These are phyloP conservation scores for Pantelozetes paolii DNA, from an alignment of 2,888 invertebrate species.

Conservation along the genomic window DNA sequence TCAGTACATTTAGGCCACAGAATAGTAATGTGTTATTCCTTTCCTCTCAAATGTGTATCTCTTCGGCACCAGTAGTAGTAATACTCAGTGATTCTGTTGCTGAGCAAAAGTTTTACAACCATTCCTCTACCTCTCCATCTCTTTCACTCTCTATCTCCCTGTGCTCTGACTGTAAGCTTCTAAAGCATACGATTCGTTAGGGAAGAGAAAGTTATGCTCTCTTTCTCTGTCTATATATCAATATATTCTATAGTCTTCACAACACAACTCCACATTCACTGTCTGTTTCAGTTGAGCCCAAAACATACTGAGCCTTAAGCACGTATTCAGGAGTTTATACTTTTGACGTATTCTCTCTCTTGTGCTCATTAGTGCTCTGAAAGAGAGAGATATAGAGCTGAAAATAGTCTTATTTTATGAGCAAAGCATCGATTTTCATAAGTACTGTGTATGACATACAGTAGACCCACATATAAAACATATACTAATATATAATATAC, in stretches of 20 bases:
- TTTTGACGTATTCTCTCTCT: constrained; percentile 18
- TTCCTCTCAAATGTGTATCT: no score
- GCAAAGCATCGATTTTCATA: background rate
- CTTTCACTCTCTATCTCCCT: constrained; percentile 1
- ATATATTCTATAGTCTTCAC: background rate
- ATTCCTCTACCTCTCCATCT: background rate
- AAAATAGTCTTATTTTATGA: constrained; percentile 14
- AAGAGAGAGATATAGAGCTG: constrained; percentile 22
- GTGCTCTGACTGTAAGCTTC: no score
- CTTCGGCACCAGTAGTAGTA: no score
- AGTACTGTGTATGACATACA: no score
- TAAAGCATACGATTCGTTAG: constrained; percentile 29
- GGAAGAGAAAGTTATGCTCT: constrained; percentile 13
- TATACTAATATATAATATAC: no score
- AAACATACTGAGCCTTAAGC: constrained; percentile 27
- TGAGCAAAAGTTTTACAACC: background rate
- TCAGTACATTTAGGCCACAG: no score
- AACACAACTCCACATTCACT: background rate
- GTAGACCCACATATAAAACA: no score
- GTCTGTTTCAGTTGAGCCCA: background rate
- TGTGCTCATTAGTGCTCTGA: constrained; percentile 12
- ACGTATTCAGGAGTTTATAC: constrained; percentile 25
- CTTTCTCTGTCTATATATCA: background rate
- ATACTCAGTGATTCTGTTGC: no score
- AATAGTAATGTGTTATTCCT: no score